Base-by-base conservation (phyloP, 2,888 invertebrate genomes). In the Amiota communis region DNA sequence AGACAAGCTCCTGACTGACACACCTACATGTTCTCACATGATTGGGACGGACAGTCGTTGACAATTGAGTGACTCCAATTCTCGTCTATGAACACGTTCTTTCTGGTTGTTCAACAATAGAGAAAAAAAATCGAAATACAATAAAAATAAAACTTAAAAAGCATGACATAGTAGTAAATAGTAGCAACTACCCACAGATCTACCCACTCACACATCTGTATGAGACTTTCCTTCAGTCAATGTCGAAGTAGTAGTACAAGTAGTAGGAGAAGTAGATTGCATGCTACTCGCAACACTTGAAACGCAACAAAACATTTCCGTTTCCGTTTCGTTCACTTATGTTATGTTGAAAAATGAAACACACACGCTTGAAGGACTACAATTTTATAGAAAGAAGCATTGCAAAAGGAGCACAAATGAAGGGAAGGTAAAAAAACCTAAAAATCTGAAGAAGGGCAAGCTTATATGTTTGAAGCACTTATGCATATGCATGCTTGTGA, bases 261-360 rank as follows among this genome's bases (percentile, higher is more conserved):
- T 6, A 23, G 23, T 36, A 36, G 36, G 6, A 6, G 36, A 36
- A 36, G 36, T 51, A n/a, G 53, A 51, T 51, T 51, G 13, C 13
- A 8, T 12, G 12, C 15, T 20, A 59, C 17, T 59, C 11, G 17
- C 11, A 59, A 17, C 57, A 59, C 57, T 77, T 74, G 75, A 71
- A 78, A 79, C 75, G 76, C 76, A 73, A 36, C 36, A 36, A 36
- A 36, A 77, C 75, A 80, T 81, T 81, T 80, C 81, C 78, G 78
- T 71, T 80, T 80, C 75, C 78, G 78, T 74, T 36, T 78, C 56
- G 73, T 67, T 73, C 71, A 65, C 12, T 36, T 36, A 71, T 63
- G 61, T 56, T 59, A 13, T 48, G 8, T 46, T 20, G 12, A n/a
- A 36, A 23, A 51, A 59, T 73, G 23, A 56, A 61, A 17, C 46